A percentile compares a stretch with the other conserved stretches of the same genome.
Conservation (phyloP, 2,888 invertebrate species). For the Drosophila buzzatii region DNA sequence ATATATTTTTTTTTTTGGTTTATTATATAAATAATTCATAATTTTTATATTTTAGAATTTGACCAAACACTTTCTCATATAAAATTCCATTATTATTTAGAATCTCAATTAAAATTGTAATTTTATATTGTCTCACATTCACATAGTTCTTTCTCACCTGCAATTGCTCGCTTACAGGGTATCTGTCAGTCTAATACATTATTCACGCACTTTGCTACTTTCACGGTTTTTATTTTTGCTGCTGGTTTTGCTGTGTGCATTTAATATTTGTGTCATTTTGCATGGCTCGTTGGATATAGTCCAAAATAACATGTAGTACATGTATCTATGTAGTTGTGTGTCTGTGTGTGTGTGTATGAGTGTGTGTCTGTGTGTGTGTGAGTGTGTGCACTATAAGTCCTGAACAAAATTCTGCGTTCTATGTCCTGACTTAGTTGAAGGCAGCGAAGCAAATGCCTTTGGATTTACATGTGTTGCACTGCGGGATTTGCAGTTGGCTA, state of each 20-base stretch:
- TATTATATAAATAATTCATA: too few relatives aligned
- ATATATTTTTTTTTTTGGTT: too few relatives aligned
- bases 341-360: conserved; percentile 20
- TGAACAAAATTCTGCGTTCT: conserved; percentile 16
- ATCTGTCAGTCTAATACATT: not conserved
- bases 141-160: not conserved
- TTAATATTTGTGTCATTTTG: conserved; percentile 70
- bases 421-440: conserved; percentile 52
- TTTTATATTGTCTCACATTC: not conserved
- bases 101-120: not conserved
- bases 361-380: conserved; percentile 32
- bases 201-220: not conserved
- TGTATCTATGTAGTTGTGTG: conserved; percentile 4
- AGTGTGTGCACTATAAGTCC: conserved; percentile 45
- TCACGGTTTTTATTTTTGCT: conserved; percentile 18
- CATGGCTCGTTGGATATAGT: conserved; percentile 67
- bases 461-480: conserved; percentile 34
- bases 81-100: too few relatives aligned
- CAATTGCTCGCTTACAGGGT: not conserved
- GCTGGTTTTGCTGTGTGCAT: conserved; percentile 52
- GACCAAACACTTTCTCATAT: too few relatives aligned
- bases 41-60: too few relatives aligned
- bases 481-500: conserved; percentile 40
- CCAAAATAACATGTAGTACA: conserved; percentile 24
- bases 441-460: conserved; percentile 34